Evolutionary conservation across 2,113 vertebrate species (phyloP), one percentile per base, ranked within the genome.

Genomic region (Polyodon spathula): DNA sequence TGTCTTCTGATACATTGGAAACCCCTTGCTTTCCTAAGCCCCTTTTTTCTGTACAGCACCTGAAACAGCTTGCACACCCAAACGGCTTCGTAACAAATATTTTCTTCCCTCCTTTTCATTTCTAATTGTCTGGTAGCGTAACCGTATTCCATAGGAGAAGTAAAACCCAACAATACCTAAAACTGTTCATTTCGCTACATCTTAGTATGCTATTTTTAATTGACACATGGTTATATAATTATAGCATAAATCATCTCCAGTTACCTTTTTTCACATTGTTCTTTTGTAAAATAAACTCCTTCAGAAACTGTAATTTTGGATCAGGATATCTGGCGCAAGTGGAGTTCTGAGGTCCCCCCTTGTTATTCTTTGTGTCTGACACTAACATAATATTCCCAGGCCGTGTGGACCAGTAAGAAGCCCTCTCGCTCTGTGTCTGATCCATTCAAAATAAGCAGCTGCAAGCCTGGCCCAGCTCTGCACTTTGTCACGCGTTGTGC

Each of bases 291-390:
- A 78, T 64, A 69, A 78, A 75, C 66, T 55, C 17, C 58, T 52
- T 27, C 16, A 37, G 15, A 58, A 15, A 40, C 44, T 57, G 43
- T 51, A 57, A 63, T 57, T 14, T 8, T 2, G 57, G 63, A 59
- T 66, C 53, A 56, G 61, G 55, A 61, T 46, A 58, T 42, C 73
- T 76, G 74, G 77, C 68, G 66, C 68, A 8, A 57, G 39, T 60
- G 66, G 68, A 63, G 67, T 73, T 69, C 44, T 75, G 61, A 76
- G 77, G 66, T 67, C 64, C 55, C 76, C 76, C 9, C 41, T 58
- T 81, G 76, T 85, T 83, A 82, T 81, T 73, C 71, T 76, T 76
- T 68, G 63, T 54, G 73, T 76, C 78, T 80, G 78, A 80, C 70
- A 74, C 69, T 71, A 63, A 60, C 64, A 71, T 73, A 68, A 68